phyloP scores from a whole-genome alignment of 2,797 vertebrate species.

The Graptemys geographica region DNA sequence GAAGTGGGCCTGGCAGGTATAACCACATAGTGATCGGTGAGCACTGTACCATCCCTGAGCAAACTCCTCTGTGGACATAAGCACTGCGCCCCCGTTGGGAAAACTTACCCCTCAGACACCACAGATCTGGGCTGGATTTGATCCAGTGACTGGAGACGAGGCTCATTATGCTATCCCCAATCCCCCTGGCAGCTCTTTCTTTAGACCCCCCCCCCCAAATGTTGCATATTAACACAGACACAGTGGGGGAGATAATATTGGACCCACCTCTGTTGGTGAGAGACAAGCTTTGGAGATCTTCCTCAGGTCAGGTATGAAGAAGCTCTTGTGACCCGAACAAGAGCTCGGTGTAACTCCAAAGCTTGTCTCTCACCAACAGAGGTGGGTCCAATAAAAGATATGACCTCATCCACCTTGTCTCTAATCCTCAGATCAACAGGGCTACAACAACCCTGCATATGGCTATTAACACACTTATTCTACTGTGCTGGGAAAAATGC shows the following conservation, averaged over 20 bases:
- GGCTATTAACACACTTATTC: background rate
- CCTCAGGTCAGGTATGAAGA: background rate
- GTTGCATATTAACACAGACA: background rate
- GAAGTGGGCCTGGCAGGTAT: background rate
- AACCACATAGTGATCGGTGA: background rate
- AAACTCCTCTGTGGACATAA: background rate
- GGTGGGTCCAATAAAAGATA: background rate
- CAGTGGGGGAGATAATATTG: background rate
- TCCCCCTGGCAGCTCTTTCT: background rate
- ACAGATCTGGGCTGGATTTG: background rate
- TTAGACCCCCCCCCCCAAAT: rapidly evolving
- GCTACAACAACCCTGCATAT: too few relatives aligned
- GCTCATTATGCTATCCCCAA: background rate
- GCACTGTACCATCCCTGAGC: background rate
- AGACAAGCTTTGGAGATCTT: background rate
- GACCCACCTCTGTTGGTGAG: background rate
- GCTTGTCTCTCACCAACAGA: background rate
- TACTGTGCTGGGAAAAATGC: background rate
- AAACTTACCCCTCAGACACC: background rate
- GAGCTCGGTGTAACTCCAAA: background rate
- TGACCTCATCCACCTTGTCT: background rate
- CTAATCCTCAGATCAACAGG: background rate
- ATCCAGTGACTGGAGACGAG: background rate
- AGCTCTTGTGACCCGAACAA: too few relatives aligned
- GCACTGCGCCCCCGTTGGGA: background rate